Conservation (phyloP, 2,113 vertebrate genomes). For the Calidris pugnax region DNA sequence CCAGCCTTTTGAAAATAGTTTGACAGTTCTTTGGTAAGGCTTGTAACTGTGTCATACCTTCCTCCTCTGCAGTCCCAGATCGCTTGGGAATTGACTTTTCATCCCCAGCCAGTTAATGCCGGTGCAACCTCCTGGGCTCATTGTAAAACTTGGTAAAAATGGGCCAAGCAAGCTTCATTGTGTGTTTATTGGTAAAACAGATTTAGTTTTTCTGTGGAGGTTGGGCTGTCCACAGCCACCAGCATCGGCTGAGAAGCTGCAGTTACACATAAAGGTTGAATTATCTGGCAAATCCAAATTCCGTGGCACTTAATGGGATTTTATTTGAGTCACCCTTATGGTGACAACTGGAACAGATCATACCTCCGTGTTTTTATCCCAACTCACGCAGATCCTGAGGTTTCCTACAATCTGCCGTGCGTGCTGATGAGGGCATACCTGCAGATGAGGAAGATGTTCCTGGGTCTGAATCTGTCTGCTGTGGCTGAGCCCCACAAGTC, state of each 20-base stretch:
- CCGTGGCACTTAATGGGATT: rapidly evolving
- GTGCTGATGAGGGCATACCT: not conserved
- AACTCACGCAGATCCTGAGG: not conserved
- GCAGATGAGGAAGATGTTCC: not conserved
- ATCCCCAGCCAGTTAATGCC: not conserved
- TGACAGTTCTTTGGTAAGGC: constrained; percentile 43
- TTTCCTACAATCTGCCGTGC: rapidly evolving
- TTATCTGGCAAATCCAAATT: not conserved
- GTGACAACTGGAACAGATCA: rapidly evolving
- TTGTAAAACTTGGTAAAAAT: not conserved
- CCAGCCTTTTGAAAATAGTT: constrained; percentile 25
- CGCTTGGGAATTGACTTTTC: not conserved
- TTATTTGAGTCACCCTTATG: not conserved
- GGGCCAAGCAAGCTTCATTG: not conserved
- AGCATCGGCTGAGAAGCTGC: not conserved
- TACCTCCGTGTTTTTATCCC: not conserved
- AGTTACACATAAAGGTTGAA: rapidly evolving
- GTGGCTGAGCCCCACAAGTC: not conserved
- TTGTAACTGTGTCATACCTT: not conserved
- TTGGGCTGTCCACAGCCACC: rapidly evolving
- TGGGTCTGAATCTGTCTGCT: rapidly evolving
- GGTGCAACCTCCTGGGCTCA: not conserved
- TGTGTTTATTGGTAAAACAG: rapidly evolving
- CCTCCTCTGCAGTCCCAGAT: not conserved
- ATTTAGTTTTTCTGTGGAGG: not conserved